Evolutionary conservation across 2,113 vertebrate species (phyloP), one percentile per base, ranked within the genome.

Genomic region (Copsychus sechellarum): DNA sequence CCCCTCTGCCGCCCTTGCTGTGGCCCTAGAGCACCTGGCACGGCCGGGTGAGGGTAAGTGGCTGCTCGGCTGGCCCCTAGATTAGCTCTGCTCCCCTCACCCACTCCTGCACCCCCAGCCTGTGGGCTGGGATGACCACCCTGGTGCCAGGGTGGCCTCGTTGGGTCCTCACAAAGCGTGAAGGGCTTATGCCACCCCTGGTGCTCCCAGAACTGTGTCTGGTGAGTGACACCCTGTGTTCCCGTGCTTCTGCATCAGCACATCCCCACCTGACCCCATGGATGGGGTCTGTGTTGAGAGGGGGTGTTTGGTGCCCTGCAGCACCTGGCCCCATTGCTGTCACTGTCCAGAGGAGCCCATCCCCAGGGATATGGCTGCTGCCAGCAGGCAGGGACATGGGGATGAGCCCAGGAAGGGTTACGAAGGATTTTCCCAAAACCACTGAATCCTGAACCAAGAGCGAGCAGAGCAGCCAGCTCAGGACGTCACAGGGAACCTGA

Each of bases 41-140:
- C 9, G 2, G 88, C 93, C 10, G 1, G 90, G 90, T 40, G 40
- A 91, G 95, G 97, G 96, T 97, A 97, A 97, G 96, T 97, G 80
- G 88, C 92, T 4, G 4, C 66, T 84, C 1, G 1, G 73, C 90
- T 25, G 5, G 96, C 45, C 74, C 50, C 76, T 93, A 96, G 83
- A 94, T 8, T 94, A 94, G 96, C 28, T 56, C 84, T 57, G 64
- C 51, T 89, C 51, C 65, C 31, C 29, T 64, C 11, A 5, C 7
- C 34, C 45, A 2, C 3, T 82, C 42, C 40, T 36, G 60, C 72
- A 72, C 42, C 24, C 31, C 5, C 6, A 3, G 28, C 33, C 60
- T 33, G 8, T 0, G 5, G 51, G 47, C 15, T 48, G 28, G 42
- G 50, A 24, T 40, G 28, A 60, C 40, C 22, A 43, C 14, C 14